These are phyloP conservation scores for Anguilla rostrata DNA, from an alignment of 2,113 vertebrate species.

Conservation along the genomic window DNA sequence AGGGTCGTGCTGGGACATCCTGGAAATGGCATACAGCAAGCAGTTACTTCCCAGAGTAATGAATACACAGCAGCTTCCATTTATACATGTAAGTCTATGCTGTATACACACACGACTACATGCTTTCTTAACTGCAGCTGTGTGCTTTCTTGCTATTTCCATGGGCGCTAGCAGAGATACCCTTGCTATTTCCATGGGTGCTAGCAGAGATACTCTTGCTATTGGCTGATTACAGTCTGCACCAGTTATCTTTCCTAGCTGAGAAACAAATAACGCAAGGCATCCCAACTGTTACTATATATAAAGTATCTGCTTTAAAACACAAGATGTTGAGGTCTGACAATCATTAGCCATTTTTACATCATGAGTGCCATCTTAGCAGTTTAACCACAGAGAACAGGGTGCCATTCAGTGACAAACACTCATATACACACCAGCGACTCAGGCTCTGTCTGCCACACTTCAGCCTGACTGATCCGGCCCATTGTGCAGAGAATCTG, in stretches of 20 bases:
- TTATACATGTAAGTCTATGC: background rate
- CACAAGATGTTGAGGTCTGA: background rate
- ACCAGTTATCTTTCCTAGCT: too few relatives aligned
- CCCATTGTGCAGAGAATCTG: conserved; percentile 84
- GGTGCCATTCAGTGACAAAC: background rate
- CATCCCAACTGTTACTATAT: background rate
- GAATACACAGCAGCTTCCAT: background rate
- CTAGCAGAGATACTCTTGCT: too few relatives aligned
- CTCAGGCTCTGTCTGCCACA: conserved; percentile 86
- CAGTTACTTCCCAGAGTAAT: background rate
- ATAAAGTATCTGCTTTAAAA: background rate
- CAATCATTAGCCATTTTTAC: background rate
- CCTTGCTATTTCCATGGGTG: too few relatives aligned
- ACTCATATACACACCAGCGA: conserved; percentile 65
- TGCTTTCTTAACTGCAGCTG: too few relatives aligned
- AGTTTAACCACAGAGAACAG: too few relatives aligned
- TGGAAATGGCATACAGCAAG: conserved; percentile 46
- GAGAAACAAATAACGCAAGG: background rate
- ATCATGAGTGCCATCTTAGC: background rate
- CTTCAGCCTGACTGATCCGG: conserved; percentile 81
- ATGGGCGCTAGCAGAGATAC: background rate
- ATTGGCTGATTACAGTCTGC: too few relatives aligned
- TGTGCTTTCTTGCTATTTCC: background rate
- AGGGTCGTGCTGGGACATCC: conserved; percentile 84
- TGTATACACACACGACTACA: background rate